A percentile compares a stretch with the other conserved stretches of the same genome.
These are phyloP conservation scores for Macrophya annulata DNA, from an alignment of 2,888 invertebrate genomes.

Conservation along the genomic window DNA sequence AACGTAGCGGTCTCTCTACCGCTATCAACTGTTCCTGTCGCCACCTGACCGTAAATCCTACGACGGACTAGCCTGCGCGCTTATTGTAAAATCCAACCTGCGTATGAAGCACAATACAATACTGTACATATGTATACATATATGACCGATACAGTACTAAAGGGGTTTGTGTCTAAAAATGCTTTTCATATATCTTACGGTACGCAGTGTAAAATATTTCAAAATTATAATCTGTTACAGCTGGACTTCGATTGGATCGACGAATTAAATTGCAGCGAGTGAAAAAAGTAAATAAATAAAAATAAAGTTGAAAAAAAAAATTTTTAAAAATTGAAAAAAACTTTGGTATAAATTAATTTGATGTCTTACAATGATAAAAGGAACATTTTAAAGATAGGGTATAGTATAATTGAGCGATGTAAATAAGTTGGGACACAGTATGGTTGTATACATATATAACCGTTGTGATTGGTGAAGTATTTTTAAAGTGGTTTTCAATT, in stretches of 20 bases:
- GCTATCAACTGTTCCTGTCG: conserved; percentile 56
- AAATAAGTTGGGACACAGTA: not conserved
- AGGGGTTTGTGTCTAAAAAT: too few relatives aligned
- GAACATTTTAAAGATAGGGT: too few relatives aligned
- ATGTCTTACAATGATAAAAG: too few relatives aligned
- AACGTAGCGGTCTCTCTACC: conserved; percentile 48
- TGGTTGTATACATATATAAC: not conserved
- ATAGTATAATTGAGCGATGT: too few relatives aligned
- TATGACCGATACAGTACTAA: too few relatives aligned
- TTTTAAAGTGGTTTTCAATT: conserved; percentile 25
- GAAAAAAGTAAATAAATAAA: too few relatives aligned
- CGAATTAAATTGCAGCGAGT: too few relatives aligned
- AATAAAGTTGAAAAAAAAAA: not conserved
- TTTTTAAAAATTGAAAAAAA: not conserved
- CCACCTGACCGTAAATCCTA: conserved; percentile 66
- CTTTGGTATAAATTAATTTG: too few relatives aligned
- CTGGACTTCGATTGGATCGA: too few relatives aligned
- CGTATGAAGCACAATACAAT: not conserved
- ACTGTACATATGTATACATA: not conserved
- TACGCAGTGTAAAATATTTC: too few relatives aligned
- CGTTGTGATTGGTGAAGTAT: not conserved
- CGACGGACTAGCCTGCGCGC: conserved; percentile 51
- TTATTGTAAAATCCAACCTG: not conserved
- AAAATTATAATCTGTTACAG: too few relatives aligned
- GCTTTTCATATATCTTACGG: too few relatives aligned